These are phyloP conservation scores for Paracanthobrama guichenoti DNA, from an alignment of 2,113 vertebrate species.

Conservation along the genomic window DNA sequence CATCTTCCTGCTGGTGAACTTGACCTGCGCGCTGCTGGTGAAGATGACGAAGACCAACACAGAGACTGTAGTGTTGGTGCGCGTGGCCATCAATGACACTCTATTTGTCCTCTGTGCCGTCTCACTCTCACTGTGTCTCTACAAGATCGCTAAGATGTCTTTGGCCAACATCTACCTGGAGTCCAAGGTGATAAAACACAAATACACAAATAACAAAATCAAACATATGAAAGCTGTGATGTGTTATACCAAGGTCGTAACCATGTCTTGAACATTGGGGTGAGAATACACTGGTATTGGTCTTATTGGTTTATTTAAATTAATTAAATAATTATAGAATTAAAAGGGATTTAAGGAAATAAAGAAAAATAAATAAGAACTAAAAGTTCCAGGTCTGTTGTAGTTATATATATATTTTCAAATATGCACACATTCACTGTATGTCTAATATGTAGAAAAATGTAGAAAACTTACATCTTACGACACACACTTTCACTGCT, in stretches of 20 bases:
- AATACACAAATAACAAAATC: neutral
- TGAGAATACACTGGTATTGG: too few relatives aligned
- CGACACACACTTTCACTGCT: too few relatives aligned
- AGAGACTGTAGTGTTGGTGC: conserved; percentile 81
- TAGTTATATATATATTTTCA: too few relatives aligned
- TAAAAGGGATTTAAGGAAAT: too few relatives aligned
- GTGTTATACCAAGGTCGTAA: neutral
- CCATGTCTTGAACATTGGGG: too few relatives aligned
- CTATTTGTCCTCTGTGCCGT: conserved; percentile 86
- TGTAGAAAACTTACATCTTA: too few relatives aligned
- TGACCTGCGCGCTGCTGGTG: conserved; percentile 91
- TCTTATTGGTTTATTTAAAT: too few relatives aligned
- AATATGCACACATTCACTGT: too few relatives aligned
- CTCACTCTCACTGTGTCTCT: conserved; percentile 86
- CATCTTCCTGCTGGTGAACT: conserved; percentile 90
- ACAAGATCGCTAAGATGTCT: conserved; percentile 91
- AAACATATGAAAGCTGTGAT: neutral
- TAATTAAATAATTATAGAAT: too few relatives aligned
- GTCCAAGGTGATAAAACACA: conserved; percentile 74
- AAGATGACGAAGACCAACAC: conserved; percentile 79
- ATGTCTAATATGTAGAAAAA: too few relatives aligned
- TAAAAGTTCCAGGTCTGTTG: too few relatives aligned
- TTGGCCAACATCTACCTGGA: conserved; percentile 89
- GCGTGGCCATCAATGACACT: conserved; percentile 87
- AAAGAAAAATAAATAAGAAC: too few relatives aligned